Percentiles rank a stretch among this genome's conserved stretches.
Evolutionary conservation across 2,888 invertebrate species (phyloP).

Genomic region (Phalangium opilio): DNA sequence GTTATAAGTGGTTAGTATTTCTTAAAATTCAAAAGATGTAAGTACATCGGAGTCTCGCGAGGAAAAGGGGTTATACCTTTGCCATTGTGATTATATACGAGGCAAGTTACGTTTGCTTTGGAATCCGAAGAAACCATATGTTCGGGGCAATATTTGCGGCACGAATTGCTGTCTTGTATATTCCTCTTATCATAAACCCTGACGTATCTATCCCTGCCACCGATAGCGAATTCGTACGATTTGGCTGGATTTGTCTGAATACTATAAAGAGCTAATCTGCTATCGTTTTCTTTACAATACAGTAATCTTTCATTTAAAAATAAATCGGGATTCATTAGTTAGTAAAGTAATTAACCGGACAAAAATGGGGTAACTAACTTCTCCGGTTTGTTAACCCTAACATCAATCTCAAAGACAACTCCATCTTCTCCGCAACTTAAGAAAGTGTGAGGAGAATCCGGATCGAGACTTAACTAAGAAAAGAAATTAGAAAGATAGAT

Average conservation of each 20-base stretch:
- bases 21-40: slow-evolving; percentile 29
- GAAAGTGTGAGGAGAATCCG: slow-evolving; percentile 53
- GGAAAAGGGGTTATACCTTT: slow-evolving; percentile 32
- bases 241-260: slow-evolving; percentile 68
- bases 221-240: slow-evolving; percentile 59
- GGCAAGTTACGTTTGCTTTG: slow-evolving; percentile 61
- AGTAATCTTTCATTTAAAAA: slow-evolving; percentile 27
- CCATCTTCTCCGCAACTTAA: slow-evolving; percentile 83
- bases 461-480: slow-evolving; percentile 47
- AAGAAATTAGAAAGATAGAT: neutral
- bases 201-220: slow-evolving; percentile 63
- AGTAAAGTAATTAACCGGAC: neutral
- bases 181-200: slow-evolving; percentile 29
- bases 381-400: slow-evolving; percentile 51
- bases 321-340: neutral
- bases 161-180: slow-evolving; percentile 22
- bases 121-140: slow-evolving; percentile 36
- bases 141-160: slow-evolving; percentile 48
- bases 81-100: slow-evolving; percentile 79
- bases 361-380: slow-evolving; percentile 28
- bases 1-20: slow-evolving; percentile 83
- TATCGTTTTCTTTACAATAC: slow-evolving; percentile 36
- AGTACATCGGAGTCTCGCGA: no score
- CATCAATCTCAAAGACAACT: slow-evolving; percentile 60
- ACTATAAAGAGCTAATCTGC: slow-evolving; percentile 64